phyloP scores from a whole-genome alignment of 2,797 vertebrate genomes.

The Manis javanica region DNA sequence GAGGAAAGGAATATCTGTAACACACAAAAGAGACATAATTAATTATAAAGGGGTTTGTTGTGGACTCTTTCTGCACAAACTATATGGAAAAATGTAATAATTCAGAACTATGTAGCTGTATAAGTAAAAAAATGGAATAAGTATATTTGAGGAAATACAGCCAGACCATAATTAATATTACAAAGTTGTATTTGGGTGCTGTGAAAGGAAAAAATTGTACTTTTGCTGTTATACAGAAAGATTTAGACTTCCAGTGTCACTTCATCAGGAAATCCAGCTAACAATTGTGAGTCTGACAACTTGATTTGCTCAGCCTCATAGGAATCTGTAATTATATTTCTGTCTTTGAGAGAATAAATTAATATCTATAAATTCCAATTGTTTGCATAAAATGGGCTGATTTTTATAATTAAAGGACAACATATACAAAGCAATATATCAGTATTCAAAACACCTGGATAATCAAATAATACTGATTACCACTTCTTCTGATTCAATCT shows the following conservation, averaged over 20 bases:
- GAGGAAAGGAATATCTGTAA: not conserved
- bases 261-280: not conserved
- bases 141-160: not conserved
- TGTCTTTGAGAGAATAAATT: not conserved
- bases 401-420: not conserved
- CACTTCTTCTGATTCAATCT: not conserved
- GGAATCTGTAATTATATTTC: not conserved
- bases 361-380: not conserved
- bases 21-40: not conserved
- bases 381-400: not conserved
- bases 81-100: not conserved
- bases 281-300: not conserved
- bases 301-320: not conserved
- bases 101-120: not conserved
- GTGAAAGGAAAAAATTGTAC: not conserved
- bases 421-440: not conserved
- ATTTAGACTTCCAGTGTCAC: not conserved
- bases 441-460: not conserved
- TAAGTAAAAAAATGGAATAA: not conserved
- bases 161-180: not conserved
- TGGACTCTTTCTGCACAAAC: not conserved
- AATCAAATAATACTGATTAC: not conserved
- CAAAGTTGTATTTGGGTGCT: not conserved
- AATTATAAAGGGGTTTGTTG: not conserved
- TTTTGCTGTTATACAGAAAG: not conserved